These are phyloP conservation scores for Phaethon lepturus DNA, from an alignment of 2,113 vertebrate species.

Conservation along the genomic window DNA sequence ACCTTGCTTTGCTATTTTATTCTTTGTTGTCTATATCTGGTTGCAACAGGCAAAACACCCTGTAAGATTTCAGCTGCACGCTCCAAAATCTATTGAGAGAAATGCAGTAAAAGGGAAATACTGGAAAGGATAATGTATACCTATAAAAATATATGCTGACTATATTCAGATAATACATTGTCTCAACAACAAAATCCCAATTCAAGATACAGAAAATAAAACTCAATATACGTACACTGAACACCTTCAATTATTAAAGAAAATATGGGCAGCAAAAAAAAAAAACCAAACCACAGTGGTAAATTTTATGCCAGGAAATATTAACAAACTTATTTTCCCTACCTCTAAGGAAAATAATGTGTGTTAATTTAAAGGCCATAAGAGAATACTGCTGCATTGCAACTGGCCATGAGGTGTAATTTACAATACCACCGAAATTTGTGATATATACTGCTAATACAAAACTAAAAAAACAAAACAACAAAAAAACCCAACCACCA, in stretches of 20 bases:
- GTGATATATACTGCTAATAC: not conserved
- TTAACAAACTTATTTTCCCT: slow-evolving; percentile 11
- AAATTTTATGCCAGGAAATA: slow-evolving; percentile 20
- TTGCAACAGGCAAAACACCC: not conserved
- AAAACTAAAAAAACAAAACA: not conserved
- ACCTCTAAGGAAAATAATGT: slow-evolving; percentile 10
- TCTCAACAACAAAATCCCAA: not conserved
- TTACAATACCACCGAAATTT: slow-evolving; percentile 31
- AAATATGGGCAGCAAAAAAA: not conserved
- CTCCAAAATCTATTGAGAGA: not conserved
- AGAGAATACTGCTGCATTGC: not conserved
- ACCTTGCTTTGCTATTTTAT: not conserved
- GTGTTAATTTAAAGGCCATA: slow-evolving; percentile 36
- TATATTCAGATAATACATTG: not conserved
- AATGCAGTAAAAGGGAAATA: not conserved
- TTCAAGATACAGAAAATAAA: slow-evolving; percentile 25
- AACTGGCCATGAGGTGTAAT: not conserved
- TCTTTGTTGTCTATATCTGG: not conserved
- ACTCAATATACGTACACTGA: not conserved
- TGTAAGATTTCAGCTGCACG: not conserved
- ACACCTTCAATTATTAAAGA: not conserved
- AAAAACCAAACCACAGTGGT: not conserved
- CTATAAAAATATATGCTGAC: not conserved
- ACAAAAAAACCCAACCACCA: no score
- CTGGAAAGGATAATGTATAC: not conserved